Base-by-base conservation (phyloP, 1,140 invertebrate species). In the Scaptomyza graminum region DNA sequence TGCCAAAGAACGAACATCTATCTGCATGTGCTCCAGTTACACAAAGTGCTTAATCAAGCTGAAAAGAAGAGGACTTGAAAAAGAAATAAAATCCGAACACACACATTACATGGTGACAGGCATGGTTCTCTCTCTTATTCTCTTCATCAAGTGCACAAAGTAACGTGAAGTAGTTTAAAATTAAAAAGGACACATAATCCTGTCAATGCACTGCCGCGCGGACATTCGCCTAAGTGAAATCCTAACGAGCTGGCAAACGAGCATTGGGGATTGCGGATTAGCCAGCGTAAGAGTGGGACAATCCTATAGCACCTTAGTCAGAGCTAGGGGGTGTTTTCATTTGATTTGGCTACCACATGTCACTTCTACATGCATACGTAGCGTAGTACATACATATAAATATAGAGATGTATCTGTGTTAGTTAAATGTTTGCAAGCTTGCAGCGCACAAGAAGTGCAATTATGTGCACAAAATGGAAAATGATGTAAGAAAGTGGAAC, bases 41-140 rank as follows among this genome's bases (percentile, higher is more conserved):
- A 88, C 82, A 87, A 87, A 87, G 83, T 87, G 83, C 83, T 88
- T 87, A 82, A 87, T 87, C 83, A 88, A 83, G 83, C 83, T 76
- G 75, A 88, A 87, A 88, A 85, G 74, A 81, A 88, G 82, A 76
- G 83, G 67, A 79, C 82, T 87, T 74, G 78, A 87, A 82, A 79
- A 51, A 65, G 78, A 54, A 73, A 59, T 43, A 64, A 68, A 44
- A 56, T 31, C 55, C 51, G 41, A 62, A 43, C 43, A 52, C 22
- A 56, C 44, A 41, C 8, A 41, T 22, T 39, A 7, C 11, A 62
- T 50, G 61, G 51, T 18, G 18, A 18, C 18, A 1, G 3, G 18
- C 18, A 22, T 22, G 18, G 18, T 22, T 22, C 18, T 22, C 18
- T 22, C 18, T 1, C 18, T 22, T 56, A 31, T 60, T 7, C 28